phyloP scores from a whole-genome alignment of 2,888 invertebrate species.

The Lasioglossum marginatum region DNA sequence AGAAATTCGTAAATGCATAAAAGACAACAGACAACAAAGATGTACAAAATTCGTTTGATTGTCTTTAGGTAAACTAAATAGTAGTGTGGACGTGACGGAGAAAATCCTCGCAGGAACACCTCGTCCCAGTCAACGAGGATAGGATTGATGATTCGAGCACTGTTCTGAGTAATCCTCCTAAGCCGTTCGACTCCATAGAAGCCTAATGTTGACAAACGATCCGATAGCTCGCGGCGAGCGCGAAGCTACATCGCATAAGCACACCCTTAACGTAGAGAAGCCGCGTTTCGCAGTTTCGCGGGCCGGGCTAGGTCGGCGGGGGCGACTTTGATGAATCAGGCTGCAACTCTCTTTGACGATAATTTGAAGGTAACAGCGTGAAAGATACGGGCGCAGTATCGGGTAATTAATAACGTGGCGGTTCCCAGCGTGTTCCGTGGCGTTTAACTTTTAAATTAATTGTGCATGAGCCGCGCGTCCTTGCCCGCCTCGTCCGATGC shows the following conservation, averaged over 20 bases:
- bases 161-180: conserved; percentile 25
- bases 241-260: not conserved
- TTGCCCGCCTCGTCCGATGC: conserved; percentile 12
- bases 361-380: conserved; percentile 53
- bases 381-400: conserved; percentile 44
- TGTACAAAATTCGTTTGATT: not conserved
- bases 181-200: conserved; percentile 21
- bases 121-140: not conserved
- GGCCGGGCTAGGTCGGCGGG: not conserved
- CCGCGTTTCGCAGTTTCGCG: not conserved
- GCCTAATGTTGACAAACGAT: conserved; percentile 47
- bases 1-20: not conserved
- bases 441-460: conserved; percentile 58
- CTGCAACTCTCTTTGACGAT: conserved; percentile 42
- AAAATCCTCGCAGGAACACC: not conserved
- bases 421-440: conserved; percentile 27
- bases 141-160: not conserved
- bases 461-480: conserved; percentile 20
- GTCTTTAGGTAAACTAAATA: not conserved
- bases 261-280: not conserved
- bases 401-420: conserved; percentile 53
- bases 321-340: conserved; percentile 54
- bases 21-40: no score
- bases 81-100: not conserved
- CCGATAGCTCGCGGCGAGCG: conserved; percentile 2